Evolutionary conservation across 2,888 invertebrate genomes (phyloP).

Genomic region (Cheilosia variabilis): DNA sequence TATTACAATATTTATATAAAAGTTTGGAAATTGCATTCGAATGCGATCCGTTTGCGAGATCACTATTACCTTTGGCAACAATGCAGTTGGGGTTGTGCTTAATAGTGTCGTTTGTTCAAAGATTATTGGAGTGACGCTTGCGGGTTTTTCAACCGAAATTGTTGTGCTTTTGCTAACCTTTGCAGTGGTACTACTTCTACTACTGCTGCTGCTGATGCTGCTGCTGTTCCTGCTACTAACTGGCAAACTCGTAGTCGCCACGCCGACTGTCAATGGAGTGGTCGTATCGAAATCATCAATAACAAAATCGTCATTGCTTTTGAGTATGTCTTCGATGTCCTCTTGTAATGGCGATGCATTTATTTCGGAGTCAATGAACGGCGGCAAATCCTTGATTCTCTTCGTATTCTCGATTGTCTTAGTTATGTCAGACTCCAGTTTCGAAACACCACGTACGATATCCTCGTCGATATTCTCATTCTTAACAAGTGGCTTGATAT

Average conservation of each 20-base stretch:
- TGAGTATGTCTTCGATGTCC: constrained; percentile 61
- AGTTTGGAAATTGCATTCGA: constrained; percentile 70
- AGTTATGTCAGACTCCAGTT: constrained; percentile 83
- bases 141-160: constrained; percentile 67
- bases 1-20: constrained; percentile 55
- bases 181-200: constrained; percentile 59
- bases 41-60: constrained; percentile 72
- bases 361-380: constrained; percentile 70
- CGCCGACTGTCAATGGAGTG: constrained; percentile 50
- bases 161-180: constrained; percentile 59
- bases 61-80: constrained; percentile 76
- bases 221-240: constrained; percentile 51
- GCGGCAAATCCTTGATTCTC: constrained; percentile 81
- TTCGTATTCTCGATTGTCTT: constrained; percentile 84
- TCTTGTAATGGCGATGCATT: constrained; percentile 67
- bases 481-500: constrained; percentile 70
- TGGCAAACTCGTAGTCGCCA: constrained; percentile 61
- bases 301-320: constrained; percentile 69
- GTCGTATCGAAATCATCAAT: constrained; percentile 66
- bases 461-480: constrained; percentile 79
- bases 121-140: constrained; percentile 69
- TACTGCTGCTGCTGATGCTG: constrained; percentile 58
- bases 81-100: constrained; percentile 73
- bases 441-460: constrained; percentile 82
- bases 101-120: constrained; percentile 75